Percentiles rank a stretch among this genome's conserved stretches.
Conservation (phyloP, 2,888 invertebrate genomes). For the Elegia similella region DNA sequence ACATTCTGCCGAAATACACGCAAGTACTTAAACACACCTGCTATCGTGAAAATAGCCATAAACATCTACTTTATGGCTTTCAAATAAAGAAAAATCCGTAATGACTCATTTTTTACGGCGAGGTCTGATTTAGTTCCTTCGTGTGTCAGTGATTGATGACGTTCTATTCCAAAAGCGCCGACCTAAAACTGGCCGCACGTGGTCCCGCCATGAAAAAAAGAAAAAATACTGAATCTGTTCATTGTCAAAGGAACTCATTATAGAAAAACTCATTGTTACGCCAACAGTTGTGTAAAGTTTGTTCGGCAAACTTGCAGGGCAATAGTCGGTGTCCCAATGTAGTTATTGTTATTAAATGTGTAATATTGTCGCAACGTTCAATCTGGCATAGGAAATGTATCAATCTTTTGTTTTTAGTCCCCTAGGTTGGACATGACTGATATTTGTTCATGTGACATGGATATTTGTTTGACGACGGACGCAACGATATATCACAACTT, state of each 20-base stretch:
- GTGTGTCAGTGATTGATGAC: slow-evolving; percentile 62
- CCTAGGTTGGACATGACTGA: not conserved
- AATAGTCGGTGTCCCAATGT: slow-evolving; percentile 20
- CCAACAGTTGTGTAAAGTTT: slow-evolving; percentile 37
- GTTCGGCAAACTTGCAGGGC: slow-evolving; percentile 36
- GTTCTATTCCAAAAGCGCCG: slow-evolving; percentile 42
- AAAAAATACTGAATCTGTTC: slow-evolving; percentile 28
- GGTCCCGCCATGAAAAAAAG: slow-evolving; percentile 31
- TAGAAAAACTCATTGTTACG: slow-evolving; percentile 41
- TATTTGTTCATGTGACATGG: not conserved
- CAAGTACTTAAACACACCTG: too few species aligned
- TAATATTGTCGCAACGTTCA: slow-evolving; percentile 3
- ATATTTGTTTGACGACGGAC: not conserved
- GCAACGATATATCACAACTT: not conserved
- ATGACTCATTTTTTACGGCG: slow-evolving; percentile 52
- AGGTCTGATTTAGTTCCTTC: slow-evolving; percentile 42
- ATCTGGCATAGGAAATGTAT: not conserved
- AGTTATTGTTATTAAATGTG: slow-evolving; percentile 16
- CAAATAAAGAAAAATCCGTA: slow-evolving; percentile 37
- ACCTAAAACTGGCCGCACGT: slow-evolving; percentile 37
- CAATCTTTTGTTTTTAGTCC: slow-evolving; percentile 3
- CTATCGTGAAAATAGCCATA: not conserved
- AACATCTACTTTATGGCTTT: not conserved
- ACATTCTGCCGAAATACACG: too few species aligned
- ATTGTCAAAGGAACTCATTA: slow-evolving; percentile 32